phyloP scores from a whole-genome alignment of 2,888 invertebrate genomes.

The Polydrusus pterygomalis region DNA sequence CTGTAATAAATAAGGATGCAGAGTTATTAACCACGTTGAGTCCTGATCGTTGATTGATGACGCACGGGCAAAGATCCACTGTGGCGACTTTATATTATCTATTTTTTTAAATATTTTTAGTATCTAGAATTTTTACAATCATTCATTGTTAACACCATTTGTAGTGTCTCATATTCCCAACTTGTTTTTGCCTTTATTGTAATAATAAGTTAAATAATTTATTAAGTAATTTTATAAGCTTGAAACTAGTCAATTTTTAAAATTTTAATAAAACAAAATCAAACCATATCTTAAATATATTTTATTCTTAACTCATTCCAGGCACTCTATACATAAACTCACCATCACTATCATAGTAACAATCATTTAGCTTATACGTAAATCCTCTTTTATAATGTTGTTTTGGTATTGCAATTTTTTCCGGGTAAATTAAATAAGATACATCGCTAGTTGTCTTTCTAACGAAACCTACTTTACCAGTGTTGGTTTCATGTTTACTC shows the following conservation, averaged over 20 bases:
- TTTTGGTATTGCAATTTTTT: constrained; percentile 82
- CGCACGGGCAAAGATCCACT: too few species aligned
- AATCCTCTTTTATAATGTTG: constrained; percentile 78
- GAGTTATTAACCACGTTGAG: too few species aligned
- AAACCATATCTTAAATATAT: background rate
- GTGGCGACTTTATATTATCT: constrained; percentile 1
- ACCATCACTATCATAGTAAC: constrained; percentile 88
- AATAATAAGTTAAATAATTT: constrained; percentile 1
- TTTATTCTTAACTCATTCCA: constrained; percentile 74
- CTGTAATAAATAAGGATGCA: too few species aligned
- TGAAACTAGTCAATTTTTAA: constrained; percentile 68
- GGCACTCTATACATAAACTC: constrained; percentile 86
- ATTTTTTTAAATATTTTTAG: background rate
- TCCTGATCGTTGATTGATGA: too few species aligned
- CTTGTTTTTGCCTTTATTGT: constrained; percentile 8
- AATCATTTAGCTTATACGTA: constrained; percentile 85
- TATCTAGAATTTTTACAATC: too few species aligned
- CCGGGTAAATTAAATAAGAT: constrained; percentile 72
- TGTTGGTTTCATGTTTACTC: constrained; percentile 56
- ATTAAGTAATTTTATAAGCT: constrained; percentile 52
- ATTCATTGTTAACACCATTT: too few species aligned
- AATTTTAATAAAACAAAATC: constrained; percentile 59
- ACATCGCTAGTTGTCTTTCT: constrained; percentile 60
- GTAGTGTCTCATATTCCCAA: too few species aligned
- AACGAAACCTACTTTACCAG: constrained; percentile 50